A percentile compares a stretch with the other conserved stretches of the same genome.
phyloP scores from a whole-genome alignment of 1,140 invertebrate genomes.

The Panulirus ornatus region DNA sequence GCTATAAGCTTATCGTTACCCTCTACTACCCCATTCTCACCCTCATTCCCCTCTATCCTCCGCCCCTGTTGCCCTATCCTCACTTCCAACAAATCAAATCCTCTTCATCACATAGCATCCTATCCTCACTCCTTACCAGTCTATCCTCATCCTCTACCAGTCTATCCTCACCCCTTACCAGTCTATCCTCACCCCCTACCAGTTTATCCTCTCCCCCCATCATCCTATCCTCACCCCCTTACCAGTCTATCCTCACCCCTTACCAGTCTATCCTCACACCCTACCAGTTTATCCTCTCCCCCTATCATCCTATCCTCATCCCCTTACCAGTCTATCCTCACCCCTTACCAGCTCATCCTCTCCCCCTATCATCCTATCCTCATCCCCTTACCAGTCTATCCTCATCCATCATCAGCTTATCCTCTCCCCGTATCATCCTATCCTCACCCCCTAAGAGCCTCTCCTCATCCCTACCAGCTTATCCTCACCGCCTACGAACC shows the following conservation, averaged over 20 bases:
- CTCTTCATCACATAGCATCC: too few relatives aligned
- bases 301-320: background rate
- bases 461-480: background rate
- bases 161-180: too few relatives aligned
- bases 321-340: background rate
- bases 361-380: background rate
- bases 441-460: background rate
- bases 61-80: background rate
- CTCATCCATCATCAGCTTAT: too few relatives aligned
- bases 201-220: too few relatives aligned
- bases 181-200: too few relatives aligned
- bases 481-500: background rate
- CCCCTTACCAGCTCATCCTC: background rate
- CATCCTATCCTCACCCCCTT: background rate
- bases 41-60: background rate
- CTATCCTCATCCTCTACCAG: too few relatives aligned
- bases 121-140: too few relatives aligned
- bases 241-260: background rate
- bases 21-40: too few relatives aligned
- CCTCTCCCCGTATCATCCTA: background rate
- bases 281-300: slow-evolving; percentile 2
- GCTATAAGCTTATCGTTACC: too few relatives aligned
- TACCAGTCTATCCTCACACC: background rate
- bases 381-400: background rate
- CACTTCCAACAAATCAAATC: background rate